These are phyloP conservation scores for Drosophila gunungcola DNA, from an alignment of 1,140 invertebrate species.

Conservation along the genomic window DNA sequence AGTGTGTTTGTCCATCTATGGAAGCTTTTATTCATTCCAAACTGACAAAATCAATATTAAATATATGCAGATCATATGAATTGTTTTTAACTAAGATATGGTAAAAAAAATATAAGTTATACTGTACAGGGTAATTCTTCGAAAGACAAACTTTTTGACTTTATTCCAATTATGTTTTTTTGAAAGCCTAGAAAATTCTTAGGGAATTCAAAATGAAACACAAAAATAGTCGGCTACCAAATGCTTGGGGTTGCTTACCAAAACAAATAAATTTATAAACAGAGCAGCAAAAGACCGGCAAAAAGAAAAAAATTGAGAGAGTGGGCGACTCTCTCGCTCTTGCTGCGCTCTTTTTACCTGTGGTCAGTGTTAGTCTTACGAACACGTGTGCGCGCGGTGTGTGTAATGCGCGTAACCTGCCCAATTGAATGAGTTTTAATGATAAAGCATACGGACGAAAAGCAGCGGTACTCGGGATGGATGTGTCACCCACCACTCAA, in stretches of 20 bases:
- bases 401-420: slow-evolving; percentile 40
- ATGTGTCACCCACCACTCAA: slow-evolving; percentile 60
- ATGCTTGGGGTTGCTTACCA: slow-evolving; percentile 44
- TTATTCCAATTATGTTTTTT: slow-evolving; percentile 22
- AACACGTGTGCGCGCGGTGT: slow-evolving; percentile 43
- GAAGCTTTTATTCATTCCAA: no score
- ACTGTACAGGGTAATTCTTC: not conserved
- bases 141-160: slow-evolving; percentile 1
- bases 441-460: slow-evolving; percentile 48
- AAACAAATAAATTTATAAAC: slow-evolving; percentile 66
- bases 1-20: no score
- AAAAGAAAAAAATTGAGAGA: slow-evolving; percentile 28
- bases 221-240: slow-evolving; percentile 31
- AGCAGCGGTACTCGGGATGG: slow-evolving; percentile 41
- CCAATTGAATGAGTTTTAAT: slow-evolving; percentile 62
- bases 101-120: not conserved
- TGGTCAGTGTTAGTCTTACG: slow-evolving; percentile 66
- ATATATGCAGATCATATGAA: no score
- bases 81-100: no score
- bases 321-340: slow-evolving; percentile 5
- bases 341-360: slow-evolving; percentile 55
- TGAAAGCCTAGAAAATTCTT: not conserved
- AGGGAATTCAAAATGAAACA: slow-evolving; percentile 7
- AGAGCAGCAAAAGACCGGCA: slow-evolving; percentile 57
- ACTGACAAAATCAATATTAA: no score